Conservation (phyloP, 2,797 vertebrate species). For the Remorina albescens region DNA sequence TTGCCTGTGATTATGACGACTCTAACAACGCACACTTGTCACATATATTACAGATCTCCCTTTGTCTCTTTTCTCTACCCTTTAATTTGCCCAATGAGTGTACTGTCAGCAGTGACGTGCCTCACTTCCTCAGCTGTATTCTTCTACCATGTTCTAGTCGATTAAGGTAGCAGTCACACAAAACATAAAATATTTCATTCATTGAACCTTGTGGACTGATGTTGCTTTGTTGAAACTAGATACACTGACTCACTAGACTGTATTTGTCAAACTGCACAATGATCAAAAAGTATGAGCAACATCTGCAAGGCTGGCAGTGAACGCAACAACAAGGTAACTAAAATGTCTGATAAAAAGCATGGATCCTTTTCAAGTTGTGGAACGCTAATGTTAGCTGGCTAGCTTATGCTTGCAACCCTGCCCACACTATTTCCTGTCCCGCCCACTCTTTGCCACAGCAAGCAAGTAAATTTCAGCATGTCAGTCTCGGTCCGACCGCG, state of each 20-base stretch:
- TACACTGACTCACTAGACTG: too few relatives aligned
- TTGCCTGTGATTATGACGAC: constrained; percentile 36
- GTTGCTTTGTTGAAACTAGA: neutral
- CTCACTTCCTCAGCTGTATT: constrained; percentile 10
- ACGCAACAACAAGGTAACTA: constrained; percentile 35
- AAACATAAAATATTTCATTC: constrained; percentile 14
- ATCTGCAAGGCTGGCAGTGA: constrained; percentile 20
- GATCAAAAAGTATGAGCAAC: constrained; percentile 25
- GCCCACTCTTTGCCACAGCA: constrained; percentile 50
- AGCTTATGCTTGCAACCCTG: constrained; percentile 25
- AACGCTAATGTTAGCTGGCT: constrained; percentile 50
- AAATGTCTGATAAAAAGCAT: constrained; percentile 38
- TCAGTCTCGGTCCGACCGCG: constrained; percentile 43
- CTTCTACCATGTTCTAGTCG: constrained; percentile 12
- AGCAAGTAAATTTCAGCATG: constrained; percentile 40
- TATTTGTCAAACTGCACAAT: constrained; percentile 25
- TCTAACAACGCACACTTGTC: constrained; percentile 15
- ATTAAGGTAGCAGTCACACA: constrained; percentile 26
- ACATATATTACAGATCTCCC: constrained; percentile 30
- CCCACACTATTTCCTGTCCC: constrained; percentile 54
- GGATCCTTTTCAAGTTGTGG: constrained; percentile 30
- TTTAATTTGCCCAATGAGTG: constrained; percentile 30
- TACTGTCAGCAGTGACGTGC: constrained; percentile 14
- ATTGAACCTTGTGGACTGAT: constrained; percentile 10
- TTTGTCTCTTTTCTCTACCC: constrained; percentile 30